A percentile compares a stretch with the other conserved stretches of the same genome.
Conservation (phyloP, 2,888 invertebrate species). For the Hirtodrosophila trivittata region DNA sequence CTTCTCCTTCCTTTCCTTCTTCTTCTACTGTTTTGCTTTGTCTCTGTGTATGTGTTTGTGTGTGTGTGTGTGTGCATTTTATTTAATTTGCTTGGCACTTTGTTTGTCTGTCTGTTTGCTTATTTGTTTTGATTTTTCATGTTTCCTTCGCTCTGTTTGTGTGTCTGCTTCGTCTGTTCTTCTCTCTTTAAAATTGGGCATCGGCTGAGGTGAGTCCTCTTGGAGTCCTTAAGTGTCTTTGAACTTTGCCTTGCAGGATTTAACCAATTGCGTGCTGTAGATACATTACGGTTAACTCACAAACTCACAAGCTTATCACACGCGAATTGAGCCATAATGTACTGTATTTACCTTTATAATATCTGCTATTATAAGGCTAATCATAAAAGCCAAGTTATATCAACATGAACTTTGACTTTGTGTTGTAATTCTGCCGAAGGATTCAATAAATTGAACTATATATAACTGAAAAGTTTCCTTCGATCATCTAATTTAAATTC, state of each 20-base stretch:
- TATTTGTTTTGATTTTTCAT: conserved; percentile 73
- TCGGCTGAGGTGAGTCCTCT: no score
- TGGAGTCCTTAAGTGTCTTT: conserved; percentile 32
- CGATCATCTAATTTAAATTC: neutral
- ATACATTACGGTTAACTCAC: conserved; percentile 8
- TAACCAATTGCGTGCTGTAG: conserved; percentile 48
- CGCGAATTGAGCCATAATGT: neutral
- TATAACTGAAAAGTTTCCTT: no score
- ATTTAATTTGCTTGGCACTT: conserved; percentile 71
- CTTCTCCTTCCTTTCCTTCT: neutral
- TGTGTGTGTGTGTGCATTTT: conserved; percentile 50
- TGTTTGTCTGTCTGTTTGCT: conserved; percentile 61
- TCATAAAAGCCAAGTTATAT: no score
- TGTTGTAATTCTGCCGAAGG: no score
- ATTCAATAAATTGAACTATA: no score
- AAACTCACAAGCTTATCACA: conserved; percentile 7
- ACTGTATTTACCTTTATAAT: neutral
- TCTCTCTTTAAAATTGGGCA: conserved; percentile 12
- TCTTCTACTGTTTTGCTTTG: conserved; percentile 6
- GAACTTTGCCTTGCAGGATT: conserved; percentile 49
- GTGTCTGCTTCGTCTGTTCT: conserved; percentile 22
- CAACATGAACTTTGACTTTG: no score
- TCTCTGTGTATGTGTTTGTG: conserved; percentile 10
- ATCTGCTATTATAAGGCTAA: no score
- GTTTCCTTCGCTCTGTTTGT: conserved; percentile 29